Percentiles rank a stretch among this genome's conserved stretches.
Evolutionary conservation across 2,888 invertebrate species (phyloP).

Genomic region (Tenodera sinensis): DNA sequence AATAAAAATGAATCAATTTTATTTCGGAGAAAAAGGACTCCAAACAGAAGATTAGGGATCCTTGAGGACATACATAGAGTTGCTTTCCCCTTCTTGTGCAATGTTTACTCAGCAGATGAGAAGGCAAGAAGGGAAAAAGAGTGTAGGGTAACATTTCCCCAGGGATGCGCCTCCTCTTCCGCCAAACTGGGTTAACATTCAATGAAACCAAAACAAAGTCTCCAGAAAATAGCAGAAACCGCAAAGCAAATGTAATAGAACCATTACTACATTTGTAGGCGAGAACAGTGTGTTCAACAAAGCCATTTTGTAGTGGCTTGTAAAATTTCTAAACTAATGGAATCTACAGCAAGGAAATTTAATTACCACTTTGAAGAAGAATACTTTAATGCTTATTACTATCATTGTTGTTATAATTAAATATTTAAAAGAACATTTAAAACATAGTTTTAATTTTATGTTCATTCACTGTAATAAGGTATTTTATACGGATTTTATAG

Average conservation of each 20-base stretch:
- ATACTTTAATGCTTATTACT: too few species aligned
- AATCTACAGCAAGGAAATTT: too few species aligned
- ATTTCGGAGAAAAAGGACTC: not conserved
- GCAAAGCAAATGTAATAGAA: conserved; percentile 5
- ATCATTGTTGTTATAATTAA: too few species aligned
- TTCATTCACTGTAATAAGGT: too few species aligned
- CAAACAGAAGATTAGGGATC: not conserved
- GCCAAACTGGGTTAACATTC: conserved; percentile 17
- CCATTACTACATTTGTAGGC: not conserved
- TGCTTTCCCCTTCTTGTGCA: not conserved
- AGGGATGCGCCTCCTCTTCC: not conserved
- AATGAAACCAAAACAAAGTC: conserved; percentile 18
- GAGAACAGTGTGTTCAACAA: not conserved
- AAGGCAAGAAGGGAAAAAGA: not conserved
- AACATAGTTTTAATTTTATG: too few species aligned
- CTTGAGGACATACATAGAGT: not conserved
- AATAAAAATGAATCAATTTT: not conserved
- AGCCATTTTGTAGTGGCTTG: not conserved
- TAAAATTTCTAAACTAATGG: too few species aligned
- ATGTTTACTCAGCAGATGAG: conserved; percentile 13
- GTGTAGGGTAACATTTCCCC: conserved; percentile 14
- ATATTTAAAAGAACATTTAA: too few species aligned
- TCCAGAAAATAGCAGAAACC: not conserved
- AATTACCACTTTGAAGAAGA: too few species aligned
- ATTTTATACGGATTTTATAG: too few species aligned